Evolutionary conservation across 2,888 invertebrate genomes (phyloP).

Genomic region (Caenorhabditis japonica): DNA sequence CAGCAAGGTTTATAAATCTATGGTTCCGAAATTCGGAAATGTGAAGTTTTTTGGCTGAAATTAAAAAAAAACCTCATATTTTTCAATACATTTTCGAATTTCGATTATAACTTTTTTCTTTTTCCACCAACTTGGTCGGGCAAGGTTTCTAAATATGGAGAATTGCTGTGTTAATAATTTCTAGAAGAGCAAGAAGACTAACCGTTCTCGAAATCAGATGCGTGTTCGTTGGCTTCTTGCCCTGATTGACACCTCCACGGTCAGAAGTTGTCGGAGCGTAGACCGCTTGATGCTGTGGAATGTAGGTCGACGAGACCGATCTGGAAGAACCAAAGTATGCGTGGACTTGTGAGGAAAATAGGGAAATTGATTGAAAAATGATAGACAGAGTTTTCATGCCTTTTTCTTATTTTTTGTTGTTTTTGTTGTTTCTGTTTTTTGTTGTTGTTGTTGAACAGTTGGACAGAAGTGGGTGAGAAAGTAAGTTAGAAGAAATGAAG

Average conservation of each 20-base stretch:
- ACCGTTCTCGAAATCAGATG: slow-evolving; percentile 50
- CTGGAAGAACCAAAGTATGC: slow-evolving; percentile 37
- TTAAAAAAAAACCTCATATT: no score
- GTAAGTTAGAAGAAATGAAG: neutral
- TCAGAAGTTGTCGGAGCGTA: slow-evolving; percentile 34
- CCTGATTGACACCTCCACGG: slow-evolving; percentile 5
- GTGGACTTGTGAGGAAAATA: neutral
- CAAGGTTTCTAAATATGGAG: no score
- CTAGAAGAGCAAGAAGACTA: neutral
- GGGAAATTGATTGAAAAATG: neutral
- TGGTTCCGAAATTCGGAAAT: no score
- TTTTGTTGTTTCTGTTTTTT: neutral
- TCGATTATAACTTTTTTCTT: no score
- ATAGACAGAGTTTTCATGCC: no score
- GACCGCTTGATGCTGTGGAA: slow-evolving; percentile 63
- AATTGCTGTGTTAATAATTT: no score
- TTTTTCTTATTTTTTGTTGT: no score
- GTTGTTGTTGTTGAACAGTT: neutral
- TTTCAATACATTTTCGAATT: no score
- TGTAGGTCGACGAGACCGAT: slow-evolving; percentile 65
- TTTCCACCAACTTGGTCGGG: no score
- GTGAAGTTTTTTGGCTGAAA: no score
- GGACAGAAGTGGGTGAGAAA: neutral
- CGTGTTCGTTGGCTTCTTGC: slow-evolving; percentile 10
- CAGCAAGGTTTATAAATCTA: no score